Conservation (phyloP, 1,140 invertebrate genomes). For the Prorops nasuta region DNA sequence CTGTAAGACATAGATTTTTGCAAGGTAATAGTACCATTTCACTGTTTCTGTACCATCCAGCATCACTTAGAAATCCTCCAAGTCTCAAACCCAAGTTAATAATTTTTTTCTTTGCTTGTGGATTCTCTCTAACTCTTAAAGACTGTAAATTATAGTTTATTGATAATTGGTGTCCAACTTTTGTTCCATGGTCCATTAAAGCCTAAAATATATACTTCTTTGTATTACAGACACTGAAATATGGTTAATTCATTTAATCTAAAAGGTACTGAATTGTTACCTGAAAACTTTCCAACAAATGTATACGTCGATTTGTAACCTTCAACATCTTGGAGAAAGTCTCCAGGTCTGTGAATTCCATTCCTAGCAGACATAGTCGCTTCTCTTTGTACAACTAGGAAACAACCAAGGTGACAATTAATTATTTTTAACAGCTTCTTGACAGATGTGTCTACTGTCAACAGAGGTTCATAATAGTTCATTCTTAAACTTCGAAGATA, state of each 20-base stretch:
- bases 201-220: slow-evolving; percentile 44
- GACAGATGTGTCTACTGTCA: no score
- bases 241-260: slow-evolving; percentile 9
- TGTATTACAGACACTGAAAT: background rate
- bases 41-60: slow-evolving; percentile 79
- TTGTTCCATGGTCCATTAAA: slow-evolving; percentile 63
- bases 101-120: slow-evolving; percentile 29
- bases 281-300: slow-evolving; percentile 68
- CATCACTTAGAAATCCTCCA: slow-evolving; percentile 80
- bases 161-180: slow-evolving; percentile 57
- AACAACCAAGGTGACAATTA: background rate
- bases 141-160: slow-evolving; percentile 52
- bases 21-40: slow-evolving; percentile 68
- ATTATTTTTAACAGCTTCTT: no score
- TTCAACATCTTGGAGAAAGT: slow-evolving; percentile 72
- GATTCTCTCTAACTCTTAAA: slow-evolving; percentile 22
- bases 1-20: slow-evolving; percentile 60
- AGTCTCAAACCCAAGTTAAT: slow-evolving; percentile 62
- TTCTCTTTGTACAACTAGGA: slow-evolving; percentile 66
- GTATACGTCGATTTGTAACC: slow-evolving; percentile 66
- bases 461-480: no score
- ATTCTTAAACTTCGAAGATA: no score
- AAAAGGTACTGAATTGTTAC: slow-evolving; percentile 34
- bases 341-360: slow-evolving; percentile 71
- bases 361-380: slow-evolving; percentile 60